A percentile compares a stretch with the other conserved stretches of the same genome.
Evolutionary conservation across 2,113 vertebrate species (phyloP).

Genomic region (Polypterus bichir): DNA sequence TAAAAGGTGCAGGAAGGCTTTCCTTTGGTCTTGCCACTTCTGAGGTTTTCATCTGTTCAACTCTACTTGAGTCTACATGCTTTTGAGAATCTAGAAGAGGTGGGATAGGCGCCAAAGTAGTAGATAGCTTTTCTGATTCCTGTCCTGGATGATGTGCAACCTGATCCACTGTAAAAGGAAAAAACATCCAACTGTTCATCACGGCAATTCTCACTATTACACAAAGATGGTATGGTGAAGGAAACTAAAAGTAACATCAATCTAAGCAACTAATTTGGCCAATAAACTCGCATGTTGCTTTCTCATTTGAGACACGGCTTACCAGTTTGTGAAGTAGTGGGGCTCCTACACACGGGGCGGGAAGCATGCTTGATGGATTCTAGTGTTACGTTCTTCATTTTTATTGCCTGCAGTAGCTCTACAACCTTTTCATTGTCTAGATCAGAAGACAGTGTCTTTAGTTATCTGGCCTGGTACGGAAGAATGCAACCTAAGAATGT

Average conservation of each 20-base stretch:
- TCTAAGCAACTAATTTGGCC: no score
- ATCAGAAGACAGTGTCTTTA: slow-evolving; percentile 30
- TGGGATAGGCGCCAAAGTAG: slow-evolving; percentile 43
- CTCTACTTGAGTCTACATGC: slow-evolving; percentile 40
- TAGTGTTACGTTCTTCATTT: slow-evolving; percentile 72
- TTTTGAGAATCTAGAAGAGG: slow-evolving; percentile 38
- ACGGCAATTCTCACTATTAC: no score
- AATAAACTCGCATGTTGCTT: no score
- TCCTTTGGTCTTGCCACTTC: slow-evolving; percentile 64
- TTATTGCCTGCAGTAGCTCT: slow-evolving; percentile 84
- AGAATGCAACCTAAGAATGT: no score
- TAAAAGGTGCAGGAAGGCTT: neutral
- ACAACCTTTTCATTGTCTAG: slow-evolving; percentile 83
- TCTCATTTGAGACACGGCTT: slow-evolving; percentile 24
- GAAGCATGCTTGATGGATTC: slow-evolving; percentile 64
- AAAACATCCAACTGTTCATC: neutral
- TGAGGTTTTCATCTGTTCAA: slow-evolving; percentile 51
- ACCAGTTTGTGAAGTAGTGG: slow-evolving; percentile 52
- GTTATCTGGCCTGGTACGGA: no score
- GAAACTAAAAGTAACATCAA: no score
- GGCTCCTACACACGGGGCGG: slow-evolving; percentile 62
- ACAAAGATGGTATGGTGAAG: no score
- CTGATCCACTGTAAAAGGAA: slow-evolving; percentile 33
- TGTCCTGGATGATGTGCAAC: slow-evolving; percentile 40
- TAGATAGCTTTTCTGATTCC: slow-evolving; percentile 56